phyloP scores from a whole-genome alignment of 1,140 invertebrate genomes.

The Eumeta japonica region DNA sequence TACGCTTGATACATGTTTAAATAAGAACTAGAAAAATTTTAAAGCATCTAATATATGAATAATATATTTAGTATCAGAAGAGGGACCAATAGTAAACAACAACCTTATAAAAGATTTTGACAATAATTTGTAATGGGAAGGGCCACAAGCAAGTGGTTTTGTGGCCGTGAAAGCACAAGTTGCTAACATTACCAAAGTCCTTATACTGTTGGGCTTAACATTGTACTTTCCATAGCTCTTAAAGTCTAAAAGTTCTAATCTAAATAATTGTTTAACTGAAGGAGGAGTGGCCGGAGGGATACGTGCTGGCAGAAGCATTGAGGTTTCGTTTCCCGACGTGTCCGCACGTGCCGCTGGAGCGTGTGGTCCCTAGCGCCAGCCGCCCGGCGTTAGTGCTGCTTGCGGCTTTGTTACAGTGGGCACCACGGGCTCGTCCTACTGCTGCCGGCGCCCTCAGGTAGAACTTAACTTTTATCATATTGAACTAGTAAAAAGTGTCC shows the following conservation, averaged over 20 bases:
- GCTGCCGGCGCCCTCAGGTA: conserved; percentile 82
- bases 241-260: too few species aligned
- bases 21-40: too few species aligned
- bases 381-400: conserved; percentile 82
- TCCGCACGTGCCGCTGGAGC: conserved; percentile 72
- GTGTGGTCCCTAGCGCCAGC: conserved; percentile 83
- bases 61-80: too few species aligned
- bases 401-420: conserved; percentile 86
- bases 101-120: too few species aligned
- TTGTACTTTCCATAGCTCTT: neutral
- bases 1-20: too few species aligned
- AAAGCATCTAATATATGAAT: too few species aligned
- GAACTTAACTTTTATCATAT: neutral
- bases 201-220: neutral
- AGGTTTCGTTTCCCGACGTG: conserved; percentile 96
- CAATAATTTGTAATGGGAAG: too few species aligned
- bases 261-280: too few species aligned
- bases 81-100: too few species aligned
- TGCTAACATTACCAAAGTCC: neutral
- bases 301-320: conserved; percentile 87
- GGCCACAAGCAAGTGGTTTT: too few species aligned
- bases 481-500: too few species aligned
- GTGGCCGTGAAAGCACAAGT: neutral
- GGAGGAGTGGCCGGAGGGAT: conserved; percentile 91
- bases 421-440: conserved; percentile 89